Base-by-base conservation (phyloP, 2,888 invertebrate genomes). In the Phengaris arion region DNA sequence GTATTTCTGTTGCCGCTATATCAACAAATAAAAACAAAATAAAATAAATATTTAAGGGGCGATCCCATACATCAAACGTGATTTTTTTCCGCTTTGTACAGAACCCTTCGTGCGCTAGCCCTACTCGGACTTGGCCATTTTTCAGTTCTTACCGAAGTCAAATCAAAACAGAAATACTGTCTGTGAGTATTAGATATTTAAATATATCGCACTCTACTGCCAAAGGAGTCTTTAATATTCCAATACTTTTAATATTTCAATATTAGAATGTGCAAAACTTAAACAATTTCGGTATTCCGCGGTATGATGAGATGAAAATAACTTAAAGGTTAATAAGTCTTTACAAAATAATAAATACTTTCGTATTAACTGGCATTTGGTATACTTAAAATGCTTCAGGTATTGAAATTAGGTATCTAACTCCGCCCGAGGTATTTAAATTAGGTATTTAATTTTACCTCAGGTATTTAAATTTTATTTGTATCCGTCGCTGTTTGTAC, bases 221-320 rank as follows among this genome's bases (percentile, higher is more conserved):
- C 64, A 35, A 64, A 35, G 64, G 35, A 45, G 35, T 35, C 64
- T 35, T 35, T 35, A 35, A 64, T 64, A 64, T 64, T 64, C 35
- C 10, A 64, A 64, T 12, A 64, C 35, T 35, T 64, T 45, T 6
- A 35, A 35, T 64, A 64, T 64, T 45, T 2, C 64, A 12, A 64
- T 64, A 64, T 64, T 35, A 64, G 64, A 64, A 64, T 64, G 12
- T 35, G 35, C 13, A 64, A 45, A 13, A 64, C 64, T 45, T 45
- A 64, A 64, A 64, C 64, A 64, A 64, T 64, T 64, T 45, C 64
- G 35, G 64, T 64, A 35, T 45, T 64, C 35, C 12, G 64, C 64
- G 45, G 45, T 2, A 64, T 35, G 64, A 7, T 12, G 35, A 35
- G 64, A 45, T 64, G 64, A 45, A 64, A 64, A 64, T 64, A 64